phyloP scores from a whole-genome alignment of 2,888 invertebrate genomes.

The Drosophila differens region DNA sequence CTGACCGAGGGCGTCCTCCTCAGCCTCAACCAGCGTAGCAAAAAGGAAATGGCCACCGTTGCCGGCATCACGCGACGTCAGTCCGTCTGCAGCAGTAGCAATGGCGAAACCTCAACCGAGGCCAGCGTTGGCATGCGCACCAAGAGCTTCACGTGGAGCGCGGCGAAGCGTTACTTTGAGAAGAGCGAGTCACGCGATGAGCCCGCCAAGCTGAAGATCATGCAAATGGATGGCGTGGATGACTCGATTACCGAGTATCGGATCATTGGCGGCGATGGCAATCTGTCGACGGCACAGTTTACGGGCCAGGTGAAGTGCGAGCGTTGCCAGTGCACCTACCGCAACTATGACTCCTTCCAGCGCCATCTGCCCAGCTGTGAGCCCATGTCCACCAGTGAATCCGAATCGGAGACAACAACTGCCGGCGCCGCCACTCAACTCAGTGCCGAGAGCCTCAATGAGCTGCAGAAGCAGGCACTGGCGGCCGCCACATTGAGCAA shows the following conservation, averaged over 20 bases:
- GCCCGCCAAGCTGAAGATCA: conserved; percentile 86
- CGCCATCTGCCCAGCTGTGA: conserved; percentile 92
- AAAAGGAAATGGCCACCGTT: conserved; percentile 69
- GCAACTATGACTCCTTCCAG: conserved; percentile 92
- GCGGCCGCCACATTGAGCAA: conserved; percentile 62
- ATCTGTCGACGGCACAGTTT: conserved; percentile 81
- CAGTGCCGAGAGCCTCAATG: conserved; percentile 71
- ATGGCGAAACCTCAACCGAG: conserved; percentile 76
- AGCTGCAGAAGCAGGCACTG: conserved; percentile 76
- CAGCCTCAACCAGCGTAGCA: conserved; percentile 74
- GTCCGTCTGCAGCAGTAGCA: conserved; percentile 83
- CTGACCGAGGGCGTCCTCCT: conserved; percentile 85
- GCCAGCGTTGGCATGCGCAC: conserved; percentile 64
- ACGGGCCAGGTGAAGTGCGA: conserved; percentile 91
- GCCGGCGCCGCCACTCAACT: conserved; percentile 36
- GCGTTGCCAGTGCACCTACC: conserved; percentile 94
- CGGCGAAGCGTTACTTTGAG: conserved; percentile 82
- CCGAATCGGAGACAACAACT: conserved; percentile 89
- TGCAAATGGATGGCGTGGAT: conserved; percentile 90
- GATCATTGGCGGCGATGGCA: conserved; percentile 85
- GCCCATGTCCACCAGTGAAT: conserved; percentile 91
- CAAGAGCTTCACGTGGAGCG: conserved; percentile 83
- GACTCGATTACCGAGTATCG: conserved; percentile 87
- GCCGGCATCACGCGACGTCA: conserved; percentile 71
- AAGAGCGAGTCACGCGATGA: conserved; percentile 59